A percentile compares a stretch with the other conserved stretches of the same genome.
These are phyloP conservation scores for Cheirogaleus major DNA, from an alignment of 2,797 vertebrate species.

Conservation along the genomic window DNA sequence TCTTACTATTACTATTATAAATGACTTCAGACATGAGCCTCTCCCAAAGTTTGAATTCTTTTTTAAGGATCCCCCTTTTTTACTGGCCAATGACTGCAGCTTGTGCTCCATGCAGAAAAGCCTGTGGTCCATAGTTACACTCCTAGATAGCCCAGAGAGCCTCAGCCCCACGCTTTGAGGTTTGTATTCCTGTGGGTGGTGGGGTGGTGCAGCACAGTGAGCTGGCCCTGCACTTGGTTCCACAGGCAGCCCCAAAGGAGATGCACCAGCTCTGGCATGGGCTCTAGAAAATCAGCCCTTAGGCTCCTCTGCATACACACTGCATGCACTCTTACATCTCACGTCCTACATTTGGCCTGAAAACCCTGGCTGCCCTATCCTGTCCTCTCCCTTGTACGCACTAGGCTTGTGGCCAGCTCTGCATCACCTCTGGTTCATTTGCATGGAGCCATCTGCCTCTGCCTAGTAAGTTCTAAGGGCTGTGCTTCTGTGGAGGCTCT, in stretches of 20 bases:
- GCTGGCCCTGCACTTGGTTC: not conserved
- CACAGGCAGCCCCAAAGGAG: not conserved
- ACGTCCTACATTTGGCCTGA: too few relatives aligned
- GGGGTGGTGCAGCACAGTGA: not conserved
- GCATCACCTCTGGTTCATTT: too few relatives aligned
- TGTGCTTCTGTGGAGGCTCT: not conserved
- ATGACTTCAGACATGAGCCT: not conserved
- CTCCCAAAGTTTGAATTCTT: not conserved
- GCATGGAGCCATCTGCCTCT: too few relatives aligned
- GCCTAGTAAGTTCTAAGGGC: too few relatives aligned
- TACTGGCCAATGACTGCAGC: not conserved
- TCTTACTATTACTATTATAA: not conserved
- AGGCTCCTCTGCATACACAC: too few relatives aligned
- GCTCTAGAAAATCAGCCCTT: not conserved
- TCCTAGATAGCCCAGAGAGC: not conserved
- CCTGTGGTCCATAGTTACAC: not conserved
- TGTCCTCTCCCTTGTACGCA: too few relatives aligned
- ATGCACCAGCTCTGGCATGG: rapidly evolving
- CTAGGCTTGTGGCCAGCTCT: too few relatives aligned
- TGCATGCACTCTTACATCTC: too few relatives aligned
- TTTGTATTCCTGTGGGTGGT: not conserved
- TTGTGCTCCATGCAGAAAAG: not conserved
- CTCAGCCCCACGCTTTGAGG: not conserved
- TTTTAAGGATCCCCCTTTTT: not conserved
- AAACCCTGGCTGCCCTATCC: too few relatives aligned